Evolutionary conservation across 1,140 invertebrate genomes (phyloP).

Genomic region (Drosophila bipectinata): DNA sequence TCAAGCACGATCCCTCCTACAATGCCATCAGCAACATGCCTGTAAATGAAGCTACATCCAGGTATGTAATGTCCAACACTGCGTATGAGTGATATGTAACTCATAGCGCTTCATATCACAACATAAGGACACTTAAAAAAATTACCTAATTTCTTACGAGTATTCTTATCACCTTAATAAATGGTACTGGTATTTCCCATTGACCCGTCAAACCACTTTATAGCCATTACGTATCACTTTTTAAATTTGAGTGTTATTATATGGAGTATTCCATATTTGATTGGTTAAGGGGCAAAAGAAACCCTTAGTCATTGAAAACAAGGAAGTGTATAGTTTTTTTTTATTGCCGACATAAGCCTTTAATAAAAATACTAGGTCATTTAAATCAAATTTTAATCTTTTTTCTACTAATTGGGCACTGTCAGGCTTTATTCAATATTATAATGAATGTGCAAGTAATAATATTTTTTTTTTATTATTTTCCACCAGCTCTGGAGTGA

Average conservation of each 20-base stretch:
- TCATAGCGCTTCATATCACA: neutral
- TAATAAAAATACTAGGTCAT: no score
- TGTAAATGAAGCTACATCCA: constrained; percentile 29
- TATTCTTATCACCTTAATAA: neutral
- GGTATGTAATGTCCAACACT: constrained; percentile 33
- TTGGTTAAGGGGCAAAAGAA: no score
- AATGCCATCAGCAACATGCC: constrained; percentile 91
- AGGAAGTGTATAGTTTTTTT: no score
- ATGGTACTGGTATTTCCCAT: neutral
- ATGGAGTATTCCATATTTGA: neutral
- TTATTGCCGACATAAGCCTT: no score
- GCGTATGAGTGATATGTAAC: neutral
- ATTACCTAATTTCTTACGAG: neutral
- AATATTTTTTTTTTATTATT: neutral
- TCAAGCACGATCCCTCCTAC: constrained; percentile 86
- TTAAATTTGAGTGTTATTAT: neutral
- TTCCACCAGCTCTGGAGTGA: constrained; percentile 50
- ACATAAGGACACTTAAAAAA: no score
- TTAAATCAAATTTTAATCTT: no score
- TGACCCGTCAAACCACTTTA: neutral
- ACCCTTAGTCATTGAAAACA: no score
- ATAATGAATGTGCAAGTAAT: neutral
- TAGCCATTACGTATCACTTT: neutral
- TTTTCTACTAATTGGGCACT: neutral
- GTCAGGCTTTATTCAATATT: no score